Conservation (phyloP, 1,140 invertebrate genomes). For the Triops cancriformis region DNA sequence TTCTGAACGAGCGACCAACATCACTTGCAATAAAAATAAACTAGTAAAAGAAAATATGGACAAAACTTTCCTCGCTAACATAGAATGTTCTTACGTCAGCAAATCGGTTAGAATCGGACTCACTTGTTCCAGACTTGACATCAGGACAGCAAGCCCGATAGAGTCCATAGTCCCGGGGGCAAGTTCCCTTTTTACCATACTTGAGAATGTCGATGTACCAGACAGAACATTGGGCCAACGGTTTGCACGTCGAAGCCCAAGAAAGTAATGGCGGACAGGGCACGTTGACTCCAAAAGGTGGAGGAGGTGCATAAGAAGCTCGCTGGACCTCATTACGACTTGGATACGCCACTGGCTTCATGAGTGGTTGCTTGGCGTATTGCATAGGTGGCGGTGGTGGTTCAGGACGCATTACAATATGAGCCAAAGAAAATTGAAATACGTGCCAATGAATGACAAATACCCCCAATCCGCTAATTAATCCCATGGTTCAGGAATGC, state of each 20-base stretch:
- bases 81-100: too few species aligned
- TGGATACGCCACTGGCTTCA: background rate
- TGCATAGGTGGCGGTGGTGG: background rate
- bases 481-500: background rate
- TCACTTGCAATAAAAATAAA: too few species aligned
- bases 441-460: background rate
- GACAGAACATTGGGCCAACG: conserved; percentile 25
- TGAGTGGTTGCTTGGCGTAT: background rate
- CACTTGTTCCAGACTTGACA: conserved; percentile 22
- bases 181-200: background rate
- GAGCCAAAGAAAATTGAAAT: background rate
- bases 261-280: conserved; percentile 15
- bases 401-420: background rate
- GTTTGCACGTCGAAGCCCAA: conserved; percentile 18
- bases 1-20: too few species aligned
- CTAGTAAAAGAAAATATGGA: too few species aligned
- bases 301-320: background rate
- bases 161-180: conserved; percentile 11
- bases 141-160: conserved; percentile 26
- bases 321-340: background rate
- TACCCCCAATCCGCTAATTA: background rate
- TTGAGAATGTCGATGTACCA: conserved; percentile 26
- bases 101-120: background rate
- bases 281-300: background rate
- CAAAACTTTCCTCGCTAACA: too few species aligned